phyloP scores from a whole-genome alignment of 1,140 invertebrate species.

The Dryas iulia region DNA sequence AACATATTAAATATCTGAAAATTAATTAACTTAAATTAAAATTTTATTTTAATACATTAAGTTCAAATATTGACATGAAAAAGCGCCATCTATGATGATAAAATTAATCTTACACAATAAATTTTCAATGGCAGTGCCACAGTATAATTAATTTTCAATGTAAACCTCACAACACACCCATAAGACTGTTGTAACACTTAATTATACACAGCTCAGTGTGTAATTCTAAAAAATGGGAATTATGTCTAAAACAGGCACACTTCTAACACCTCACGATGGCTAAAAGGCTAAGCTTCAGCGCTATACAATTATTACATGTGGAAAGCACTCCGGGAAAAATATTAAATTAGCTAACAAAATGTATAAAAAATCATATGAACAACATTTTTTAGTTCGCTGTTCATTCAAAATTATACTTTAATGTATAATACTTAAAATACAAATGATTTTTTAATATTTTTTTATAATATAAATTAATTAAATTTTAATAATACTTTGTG shows the following conservation, averaged over 20 bases:
- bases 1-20: neutral
- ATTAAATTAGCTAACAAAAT: neutral
- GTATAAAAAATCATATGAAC: neutral
- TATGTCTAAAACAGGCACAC: constrained; percentile 57
- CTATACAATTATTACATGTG: constrained; percentile 17
- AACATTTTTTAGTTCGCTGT: neutral
- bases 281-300: constrained; percentile 47
- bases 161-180: constrained; percentile 40
- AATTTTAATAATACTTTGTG: no score
- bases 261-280: constrained; percentile 59
- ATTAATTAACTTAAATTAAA: constrained; percentile 2
- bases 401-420: no score
- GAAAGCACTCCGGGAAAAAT: constrained; percentile 21
- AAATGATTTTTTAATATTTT: no score
- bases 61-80: neutral
- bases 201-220: constrained; percentile 23
- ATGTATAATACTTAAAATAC: no score
- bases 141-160: constrained; percentile 9
- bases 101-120: constrained; percentile 15
- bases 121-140: constrained; percentile 18
- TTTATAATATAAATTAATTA: no score
- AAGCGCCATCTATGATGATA: constrained; percentile 29
- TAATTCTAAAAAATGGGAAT: constrained; percentile 39
- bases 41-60: neutral
- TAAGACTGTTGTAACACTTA: constrained; percentile 34